Percentiles rank a stretch among this genome's conserved stretches.
phyloP scores from a whole-genome alignment of 2,888 invertebrate species.

The Piscicola geometra region DNA sequence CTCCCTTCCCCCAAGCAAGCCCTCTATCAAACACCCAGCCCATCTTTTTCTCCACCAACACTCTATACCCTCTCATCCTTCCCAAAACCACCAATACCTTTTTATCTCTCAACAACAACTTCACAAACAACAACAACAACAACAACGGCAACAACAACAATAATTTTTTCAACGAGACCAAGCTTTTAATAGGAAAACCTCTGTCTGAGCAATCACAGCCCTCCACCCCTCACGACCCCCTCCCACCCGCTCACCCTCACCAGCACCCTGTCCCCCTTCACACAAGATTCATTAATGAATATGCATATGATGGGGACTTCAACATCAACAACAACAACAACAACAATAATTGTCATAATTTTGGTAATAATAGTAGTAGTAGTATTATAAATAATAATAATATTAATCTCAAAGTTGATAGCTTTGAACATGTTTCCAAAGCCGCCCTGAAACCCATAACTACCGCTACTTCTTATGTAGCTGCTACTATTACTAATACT shows the following conservation, averaged over 20 bases:
- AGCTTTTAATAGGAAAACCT: too few relatives aligned
- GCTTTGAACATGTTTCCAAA: too few relatives aligned
- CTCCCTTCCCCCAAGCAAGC: not conserved
- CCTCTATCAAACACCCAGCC: not conserved
- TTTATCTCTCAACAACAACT: too few relatives aligned
- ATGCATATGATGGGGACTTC: not conserved
- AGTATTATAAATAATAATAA: too few relatives aligned
- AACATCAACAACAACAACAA: slow-evolving; percentile 16
- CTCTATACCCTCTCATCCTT: not conserved
- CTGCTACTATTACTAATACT: not conserved
- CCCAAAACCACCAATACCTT: not conserved
- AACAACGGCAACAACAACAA: slow-evolving; percentile 20
- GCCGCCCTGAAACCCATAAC: too few relatives aligned
- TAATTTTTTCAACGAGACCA: not conserved
- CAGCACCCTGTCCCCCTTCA: too few relatives aligned
- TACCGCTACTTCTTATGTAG: not conserved
- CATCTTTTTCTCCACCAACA: slow-evolving; percentile 8
- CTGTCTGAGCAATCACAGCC: not conserved
- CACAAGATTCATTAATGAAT: not conserved
- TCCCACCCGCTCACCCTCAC: too few relatives aligned
- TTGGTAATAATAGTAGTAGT: too few relatives aligned
- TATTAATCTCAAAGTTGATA: too few relatives aligned
- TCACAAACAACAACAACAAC: not conserved
- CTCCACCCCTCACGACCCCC: too few relatives aligned
- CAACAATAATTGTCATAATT: too few relatives aligned